A percentile compares a stretch with the other conserved stretches of the same genome.
phyloP scores from a whole-genome alignment of 2,888 invertebrate genomes.

The Atrina japonica region DNA sequence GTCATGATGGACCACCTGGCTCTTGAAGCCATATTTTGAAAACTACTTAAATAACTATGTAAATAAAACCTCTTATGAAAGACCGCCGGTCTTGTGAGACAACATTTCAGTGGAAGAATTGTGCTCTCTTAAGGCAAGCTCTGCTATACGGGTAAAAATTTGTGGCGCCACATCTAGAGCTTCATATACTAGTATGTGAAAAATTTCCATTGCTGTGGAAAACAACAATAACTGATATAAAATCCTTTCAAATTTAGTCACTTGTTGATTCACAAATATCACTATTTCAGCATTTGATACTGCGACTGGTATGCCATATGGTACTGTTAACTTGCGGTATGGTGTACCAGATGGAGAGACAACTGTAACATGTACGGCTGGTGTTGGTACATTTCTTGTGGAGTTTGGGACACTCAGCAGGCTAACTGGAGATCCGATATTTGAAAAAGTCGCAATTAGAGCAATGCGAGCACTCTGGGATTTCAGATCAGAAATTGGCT shows the following conservation, averaged over 20 bases:
- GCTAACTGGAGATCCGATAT: constrained; percentile 92
- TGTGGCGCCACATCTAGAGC: too few relatives aligned
- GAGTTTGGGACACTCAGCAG: constrained; percentile 97
- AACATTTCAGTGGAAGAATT: too few relatives aligned
- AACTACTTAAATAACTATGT: too few relatives aligned
- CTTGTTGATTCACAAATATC: too few relatives aligned
- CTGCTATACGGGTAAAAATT: too few relatives aligned
- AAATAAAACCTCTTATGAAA: too few relatives aligned
- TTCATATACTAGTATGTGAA: too few relatives aligned
- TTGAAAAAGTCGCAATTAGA: constrained; percentile 94
- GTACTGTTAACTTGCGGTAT: constrained; percentile 94
- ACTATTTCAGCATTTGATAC: constrained; percentile 82
- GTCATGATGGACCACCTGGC: too few relatives aligned
- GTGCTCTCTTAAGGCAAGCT: too few relatives aligned
- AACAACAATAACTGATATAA: background rate
- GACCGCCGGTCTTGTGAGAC: too few relatives aligned
- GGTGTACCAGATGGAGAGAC: constrained; percentile 98
- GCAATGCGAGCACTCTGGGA: constrained; percentile 94
- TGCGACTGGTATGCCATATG: constrained; percentile 96
- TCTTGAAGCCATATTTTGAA: too few relatives aligned
- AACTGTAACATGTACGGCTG: constrained; percentile 97
- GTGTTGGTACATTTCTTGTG: constrained; percentile 97
- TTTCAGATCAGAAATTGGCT: constrained; percentile 89
- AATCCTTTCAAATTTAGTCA: background rate
- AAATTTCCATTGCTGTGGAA: too few relatives aligned